Percentiles rank a stretch among this genome's conserved stretches.
phyloP scores from a whole-genome alignment of 1,140 invertebrate species.

The Oryzaephilus surinamensis region DNA sequence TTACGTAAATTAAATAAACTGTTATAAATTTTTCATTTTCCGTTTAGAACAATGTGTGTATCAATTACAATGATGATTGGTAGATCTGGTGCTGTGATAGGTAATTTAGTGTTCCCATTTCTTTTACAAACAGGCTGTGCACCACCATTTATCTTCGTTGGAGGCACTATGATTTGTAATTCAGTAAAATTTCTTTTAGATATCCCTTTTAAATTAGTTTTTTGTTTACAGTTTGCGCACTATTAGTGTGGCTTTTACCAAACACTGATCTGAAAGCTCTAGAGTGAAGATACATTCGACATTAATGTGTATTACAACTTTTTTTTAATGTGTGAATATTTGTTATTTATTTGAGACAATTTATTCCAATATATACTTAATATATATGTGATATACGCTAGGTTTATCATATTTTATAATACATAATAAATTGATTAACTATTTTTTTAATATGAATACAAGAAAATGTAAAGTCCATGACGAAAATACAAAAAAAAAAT shows the following conservation, averaged over 20 bases:
- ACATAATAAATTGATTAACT: no score
- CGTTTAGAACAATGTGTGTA: constrained; percentile 24
- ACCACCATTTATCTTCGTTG: constrained; percentile 26
- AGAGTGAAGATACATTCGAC: no score
- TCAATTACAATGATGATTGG: constrained; percentile 25
- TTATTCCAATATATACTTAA: no score
- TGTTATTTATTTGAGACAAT: no score
- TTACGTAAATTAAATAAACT: background rate
- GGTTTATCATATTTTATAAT: no score
- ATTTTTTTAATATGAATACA: no score
- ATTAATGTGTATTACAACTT: no score
- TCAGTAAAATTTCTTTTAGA: background rate
- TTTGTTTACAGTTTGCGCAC: constrained; percentile 10
- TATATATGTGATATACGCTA: no score
- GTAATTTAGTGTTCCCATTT: constrained; percentile 28
- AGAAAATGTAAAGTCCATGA: no score
- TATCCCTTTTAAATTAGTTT: background rate
- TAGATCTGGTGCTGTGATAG: constrained; percentile 22
- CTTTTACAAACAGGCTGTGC: constrained; percentile 25
- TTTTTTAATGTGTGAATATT: no score
- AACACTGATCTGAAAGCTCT: constrained; percentile 16
- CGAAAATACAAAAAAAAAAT: no score
- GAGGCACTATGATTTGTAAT: constrained; percentile 9
- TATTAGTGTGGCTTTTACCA: constrained; percentile 8
- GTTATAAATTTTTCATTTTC: constrained; percentile 11